Percentiles rank a stretch among this genome's conserved stretches.
These are phyloP conservation scores for Drosophila infuscata DNA, from an alignment of 2,888 invertebrate genomes.

Conservation along the genomic window DNA sequence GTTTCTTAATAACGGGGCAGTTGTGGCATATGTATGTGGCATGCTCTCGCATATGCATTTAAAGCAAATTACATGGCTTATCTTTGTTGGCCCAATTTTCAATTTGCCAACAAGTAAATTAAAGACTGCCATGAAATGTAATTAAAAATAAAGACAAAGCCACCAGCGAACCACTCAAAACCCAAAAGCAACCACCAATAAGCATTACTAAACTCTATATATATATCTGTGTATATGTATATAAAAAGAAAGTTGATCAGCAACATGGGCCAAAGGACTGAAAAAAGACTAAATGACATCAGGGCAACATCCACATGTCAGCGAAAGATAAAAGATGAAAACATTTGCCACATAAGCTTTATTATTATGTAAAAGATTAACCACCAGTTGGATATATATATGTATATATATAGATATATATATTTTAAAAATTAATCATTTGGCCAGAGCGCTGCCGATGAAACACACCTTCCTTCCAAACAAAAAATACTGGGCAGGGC, in stretches of 20 bases:
- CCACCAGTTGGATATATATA: slow-evolving; percentile 5
- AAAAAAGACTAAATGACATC: slow-evolving; percentile 38
- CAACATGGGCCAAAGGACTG: slow-evolving; percentile 37
- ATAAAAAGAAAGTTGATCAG: slow-evolving; percentile 60
- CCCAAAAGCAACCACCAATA: slow-evolving; percentile 1
- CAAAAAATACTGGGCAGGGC: slow-evolving; percentile 48
- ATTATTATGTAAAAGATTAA: slow-evolving; percentile 19
- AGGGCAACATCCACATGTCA: slow-evolving; percentile 38
- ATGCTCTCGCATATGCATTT: slow-evolving; percentile 21
- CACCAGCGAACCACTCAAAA: slow-evolving; percentile 45
- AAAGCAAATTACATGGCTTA: slow-evolving; percentile 71
- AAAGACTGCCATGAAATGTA: slow-evolving; percentile 69
- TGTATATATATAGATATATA: slow-evolving; percentile 17
- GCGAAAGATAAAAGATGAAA: slow-evolving; percentile 30
- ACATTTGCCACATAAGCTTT: slow-evolving; percentile 45
- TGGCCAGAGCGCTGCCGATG: slow-evolving; percentile 41
- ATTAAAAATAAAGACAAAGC: slow-evolving; percentile 68
- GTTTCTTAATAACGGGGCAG: slow-evolving; percentile 8
- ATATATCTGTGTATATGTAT: not conserved
- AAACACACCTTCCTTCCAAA: slow-evolving; percentile 58
- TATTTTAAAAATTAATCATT: slow-evolving; percentile 65
- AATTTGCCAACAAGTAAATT: slow-evolving; percentile 75
- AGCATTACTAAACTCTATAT: not conserved
- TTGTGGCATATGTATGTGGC: not conserved
- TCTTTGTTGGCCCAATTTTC: slow-evolving; percentile 77